These are phyloP conservation scores for Condylura cristata DNA, from an alignment of 2,113 vertebrate genomes.

Conservation along the genomic window DNA sequence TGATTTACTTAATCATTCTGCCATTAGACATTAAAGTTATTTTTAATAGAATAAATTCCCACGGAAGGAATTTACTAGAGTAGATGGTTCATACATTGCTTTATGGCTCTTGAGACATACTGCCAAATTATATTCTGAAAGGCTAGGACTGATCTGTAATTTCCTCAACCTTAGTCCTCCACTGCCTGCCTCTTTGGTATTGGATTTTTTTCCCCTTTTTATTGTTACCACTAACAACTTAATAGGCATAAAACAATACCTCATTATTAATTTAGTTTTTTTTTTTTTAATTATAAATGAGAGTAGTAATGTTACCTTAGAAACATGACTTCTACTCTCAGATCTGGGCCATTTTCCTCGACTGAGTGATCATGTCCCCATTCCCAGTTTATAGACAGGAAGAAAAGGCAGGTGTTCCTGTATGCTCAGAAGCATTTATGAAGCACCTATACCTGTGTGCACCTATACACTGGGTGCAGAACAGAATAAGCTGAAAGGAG, in stretches of 20 bases:
- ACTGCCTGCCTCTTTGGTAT: not conserved
- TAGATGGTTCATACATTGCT: constrained; percentile 39
- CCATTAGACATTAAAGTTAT: constrained; percentile 41
- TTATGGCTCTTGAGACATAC: constrained; percentile 32
- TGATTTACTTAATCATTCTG: not conserved
- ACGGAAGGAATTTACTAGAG: constrained; percentile 54
- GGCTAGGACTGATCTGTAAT: not conserved
- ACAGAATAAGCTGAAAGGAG: not conserved
- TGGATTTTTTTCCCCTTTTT: constrained; percentile 9
- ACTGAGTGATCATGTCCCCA: not conserved
- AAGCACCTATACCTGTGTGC: not conserved
- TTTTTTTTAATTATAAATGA: not conserved
- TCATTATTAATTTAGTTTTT: not conserved
- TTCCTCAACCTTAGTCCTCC: not conserved
- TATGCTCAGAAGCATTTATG: not conserved
- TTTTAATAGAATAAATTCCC: constrained; percentile 63
- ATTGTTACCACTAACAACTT: not conserved
- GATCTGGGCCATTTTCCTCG: not conserved
- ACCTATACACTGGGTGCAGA: not conserved
- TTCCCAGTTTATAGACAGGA: not conserved
- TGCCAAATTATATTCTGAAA: not conserved
- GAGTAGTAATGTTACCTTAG: not conserved
- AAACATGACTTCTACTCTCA: not conserved
- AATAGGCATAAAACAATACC: not conserved
- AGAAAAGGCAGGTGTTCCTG: not conserved